A percentile compares a stretch with the other conserved stretches of the same genome.
phyloP scores from a whole-genome alignment of 2,797 vertebrate species.

The Rhabdomys pumilio region DNA sequence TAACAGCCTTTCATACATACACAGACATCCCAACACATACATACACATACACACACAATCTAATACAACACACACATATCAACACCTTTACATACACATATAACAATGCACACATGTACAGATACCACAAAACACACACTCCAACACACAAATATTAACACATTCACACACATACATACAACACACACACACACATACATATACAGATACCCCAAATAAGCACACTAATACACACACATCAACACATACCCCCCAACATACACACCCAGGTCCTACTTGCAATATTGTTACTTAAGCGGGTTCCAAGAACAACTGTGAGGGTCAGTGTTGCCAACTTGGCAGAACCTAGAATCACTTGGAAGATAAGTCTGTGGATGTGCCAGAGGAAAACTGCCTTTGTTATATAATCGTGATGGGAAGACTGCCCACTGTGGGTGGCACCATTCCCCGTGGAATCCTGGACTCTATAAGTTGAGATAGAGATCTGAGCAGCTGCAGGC shows the following conservation, averaged over 20 bases:
- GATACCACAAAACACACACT: neutral
- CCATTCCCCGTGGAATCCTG: neutral
- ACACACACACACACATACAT: neutral
- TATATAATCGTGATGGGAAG: neutral
- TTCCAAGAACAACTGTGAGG: neutral
- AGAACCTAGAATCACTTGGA: neutral
- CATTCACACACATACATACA: neutral
- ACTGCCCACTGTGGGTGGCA: neutral
- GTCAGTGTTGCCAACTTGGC: neutral
- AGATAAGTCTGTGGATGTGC: neutral
- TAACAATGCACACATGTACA: neutral
- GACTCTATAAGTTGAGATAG: neutral
- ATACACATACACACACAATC: neutral
- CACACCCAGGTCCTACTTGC: neutral
- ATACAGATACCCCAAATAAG: neutral
- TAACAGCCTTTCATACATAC: neutral
- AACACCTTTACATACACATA: neutral
- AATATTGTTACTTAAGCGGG: neutral
- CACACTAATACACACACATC: neutral
- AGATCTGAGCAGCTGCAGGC: neutral
- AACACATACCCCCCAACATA: neutral
- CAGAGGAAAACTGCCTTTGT: neutral
- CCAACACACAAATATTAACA: neutral
- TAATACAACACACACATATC: neutral
- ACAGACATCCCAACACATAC: neutral